These are phyloP conservation scores for Takifugu rubripes DNA, from an alignment of 2,797 vertebrate species.

Conservation along the genomic window DNA sequence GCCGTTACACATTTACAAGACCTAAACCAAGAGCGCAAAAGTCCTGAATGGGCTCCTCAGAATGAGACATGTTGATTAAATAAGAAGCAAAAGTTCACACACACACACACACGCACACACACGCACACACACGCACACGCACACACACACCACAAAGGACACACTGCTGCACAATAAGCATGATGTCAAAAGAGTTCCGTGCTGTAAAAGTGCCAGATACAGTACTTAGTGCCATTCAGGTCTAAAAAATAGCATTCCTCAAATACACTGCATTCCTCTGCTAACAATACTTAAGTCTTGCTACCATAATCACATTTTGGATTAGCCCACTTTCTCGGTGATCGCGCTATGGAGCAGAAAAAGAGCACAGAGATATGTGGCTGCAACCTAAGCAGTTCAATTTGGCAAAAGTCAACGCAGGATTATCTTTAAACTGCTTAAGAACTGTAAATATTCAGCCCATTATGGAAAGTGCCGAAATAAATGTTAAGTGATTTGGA, in stretches of 20 bases:
- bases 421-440: slow-evolving; percentile 24
- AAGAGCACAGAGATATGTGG: slow-evolving; percentile 23
- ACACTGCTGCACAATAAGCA: slow-evolving; percentile 7
- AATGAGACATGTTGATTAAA: slow-evolving; percentile 21
- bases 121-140: not conserved
- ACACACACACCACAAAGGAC: slow-evolving; percentile 9
- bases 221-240: slow-evolving; percentile 26
- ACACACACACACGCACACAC: not conserved
- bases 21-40: slow-evolving; percentile 41
- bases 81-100: slow-evolving; percentile 17
- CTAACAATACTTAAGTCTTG: slow-evolving; percentile 47
- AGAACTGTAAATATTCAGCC: slow-evolving; percentile 9
- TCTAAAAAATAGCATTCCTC: slow-evolving; percentile 44
- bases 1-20: slow-evolving; percentile 22
- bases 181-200: slow-evolving; percentile 20
- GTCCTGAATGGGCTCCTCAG: slow-evolving; percentile 23
- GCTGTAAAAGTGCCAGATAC: slow-evolving; percentile 28
- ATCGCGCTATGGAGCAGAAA: slow-evolving; percentile 20
- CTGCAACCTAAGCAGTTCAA: slow-evolving; percentile 16
- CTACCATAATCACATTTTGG: slow-evolving; percentile 44
- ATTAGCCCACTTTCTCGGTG: slow-evolving; percentile 53
- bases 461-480: slow-evolving; percentile 7
- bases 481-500: not conserved
- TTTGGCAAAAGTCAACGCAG: slow-evolving; percentile 22
- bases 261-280: slow-evolving; percentile 52